Evolutionary conservation across 2,888 invertebrate genomes (phyloP).

Genomic region (Euproctis similis): DNA sequence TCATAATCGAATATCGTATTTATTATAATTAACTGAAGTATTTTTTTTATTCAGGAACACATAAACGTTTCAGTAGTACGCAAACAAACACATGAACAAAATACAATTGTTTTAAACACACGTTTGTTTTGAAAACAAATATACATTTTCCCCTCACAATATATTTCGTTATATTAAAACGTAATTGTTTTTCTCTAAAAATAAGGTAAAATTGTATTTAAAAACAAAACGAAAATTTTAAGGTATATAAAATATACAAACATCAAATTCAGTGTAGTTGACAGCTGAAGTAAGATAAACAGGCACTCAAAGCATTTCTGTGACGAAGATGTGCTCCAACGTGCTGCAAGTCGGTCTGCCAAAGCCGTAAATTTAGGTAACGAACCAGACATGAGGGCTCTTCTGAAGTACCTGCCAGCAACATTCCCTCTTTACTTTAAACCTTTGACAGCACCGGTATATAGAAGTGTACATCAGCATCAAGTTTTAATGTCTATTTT

Average conservation of each 20-base stretch:
- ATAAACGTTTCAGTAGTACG: no score
- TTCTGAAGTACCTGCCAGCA: constrained; percentile 31
- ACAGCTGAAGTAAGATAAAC: constrained; percentile 13
- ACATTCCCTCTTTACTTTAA: constrained; percentile 45
- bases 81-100: no score
- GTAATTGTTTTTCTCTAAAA: no score
- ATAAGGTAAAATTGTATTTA: no score
- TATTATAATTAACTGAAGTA: no score
- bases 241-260: constrained; percentile 9
- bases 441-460: constrained; percentile 23
- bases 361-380: constrained; percentile 66
- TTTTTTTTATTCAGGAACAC: no score
- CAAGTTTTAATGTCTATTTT: constrained; percentile 5
- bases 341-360: constrained; percentile 27
- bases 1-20: no score
- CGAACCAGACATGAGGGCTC: constrained; percentile 55
- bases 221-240: background rate
- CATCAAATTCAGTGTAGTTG: constrained; percentile 13
- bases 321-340: constrained; percentile 30
- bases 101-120: no score
- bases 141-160: no score
- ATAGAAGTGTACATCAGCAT: no score
- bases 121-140: no score
- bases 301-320: constrained; percentile 30
- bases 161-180: no score